A percentile compares a stretch with the other conserved stretches of the same genome.
Conservation (phyloP, 2,797 vertebrate genomes). For the Anguilla anguilla region DNA sequence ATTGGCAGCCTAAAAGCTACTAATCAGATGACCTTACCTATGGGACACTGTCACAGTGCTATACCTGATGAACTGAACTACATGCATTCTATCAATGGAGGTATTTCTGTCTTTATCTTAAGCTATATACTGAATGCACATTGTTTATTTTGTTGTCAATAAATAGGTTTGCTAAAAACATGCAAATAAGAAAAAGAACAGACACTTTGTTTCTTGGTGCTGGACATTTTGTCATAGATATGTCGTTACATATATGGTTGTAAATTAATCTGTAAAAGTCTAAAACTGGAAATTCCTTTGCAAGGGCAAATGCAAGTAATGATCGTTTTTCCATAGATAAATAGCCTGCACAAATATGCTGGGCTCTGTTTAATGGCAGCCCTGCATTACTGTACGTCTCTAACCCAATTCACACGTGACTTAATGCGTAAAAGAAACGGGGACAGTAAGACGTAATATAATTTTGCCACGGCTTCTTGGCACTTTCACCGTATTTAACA, state of each 20-base stretch:
- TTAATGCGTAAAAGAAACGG: not conserved
- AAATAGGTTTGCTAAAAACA: not conserved
- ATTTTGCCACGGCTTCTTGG: not conserved
- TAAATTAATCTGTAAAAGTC: not conserved
- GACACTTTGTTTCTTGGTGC: not conserved
- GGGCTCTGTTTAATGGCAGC: too few relatives aligned
- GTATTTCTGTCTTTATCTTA: not conserved
- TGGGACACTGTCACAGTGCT: not conserved
- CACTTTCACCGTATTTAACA: not conserved
- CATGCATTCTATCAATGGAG: not conserved
- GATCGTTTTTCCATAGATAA: not conserved
- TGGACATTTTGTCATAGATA: not conserved
- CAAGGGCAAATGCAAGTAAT: not conserved
- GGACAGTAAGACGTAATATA: not conserved
- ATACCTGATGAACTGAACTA: not conserved
- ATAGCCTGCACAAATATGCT: not conserved
- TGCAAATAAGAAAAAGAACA: not conserved
- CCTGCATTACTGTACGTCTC: not conserved
- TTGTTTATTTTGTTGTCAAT: not conserved
- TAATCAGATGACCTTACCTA: not conserved
- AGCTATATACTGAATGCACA: not conserved
- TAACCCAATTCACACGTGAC: not conserved
- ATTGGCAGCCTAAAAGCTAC: not conserved
- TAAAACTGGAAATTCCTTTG: not conserved
- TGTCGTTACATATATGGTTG: not conserved